Conservation (phyloP, 2,888 invertebrate genomes). For the Neria commutata region DNA sequence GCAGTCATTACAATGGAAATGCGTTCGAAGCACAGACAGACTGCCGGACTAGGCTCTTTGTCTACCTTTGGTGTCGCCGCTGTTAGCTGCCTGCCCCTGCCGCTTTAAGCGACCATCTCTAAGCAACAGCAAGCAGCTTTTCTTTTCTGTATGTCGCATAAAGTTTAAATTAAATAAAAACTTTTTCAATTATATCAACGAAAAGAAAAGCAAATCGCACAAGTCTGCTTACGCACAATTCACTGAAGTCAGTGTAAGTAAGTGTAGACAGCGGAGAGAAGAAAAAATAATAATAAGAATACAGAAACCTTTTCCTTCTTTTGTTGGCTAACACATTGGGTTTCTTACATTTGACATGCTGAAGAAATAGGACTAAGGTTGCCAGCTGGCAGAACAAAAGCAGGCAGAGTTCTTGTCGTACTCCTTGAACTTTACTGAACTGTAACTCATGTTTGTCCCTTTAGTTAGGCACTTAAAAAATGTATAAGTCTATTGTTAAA, state of each 20-base stretch:
- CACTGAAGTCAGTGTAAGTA: slow-evolving; percentile 32
- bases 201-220: slow-evolving; percentile 53
- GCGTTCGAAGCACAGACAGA: too few species aligned
- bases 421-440: too few species aligned
- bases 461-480: neutral
- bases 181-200: slow-evolving; percentile 57
- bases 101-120: too few species aligned
- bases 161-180: slow-evolving; percentile 56
- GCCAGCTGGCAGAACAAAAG: neutral
- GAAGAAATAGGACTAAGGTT: neutral
- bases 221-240: slow-evolving; percentile 40
- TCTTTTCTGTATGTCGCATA: too few species aligned
- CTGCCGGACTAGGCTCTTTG: too few species aligned
- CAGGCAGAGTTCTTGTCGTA: too few species aligned
- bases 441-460: neutral
- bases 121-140: too few species aligned
- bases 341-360: neutral
- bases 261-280: neutral
- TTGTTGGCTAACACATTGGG: slow-evolving; percentile 5
- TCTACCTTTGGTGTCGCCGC: too few species aligned
- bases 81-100: too few species aligned
- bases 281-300: neutral
- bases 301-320: slow-evolving; percentile 39
- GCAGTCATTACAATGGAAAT: too few species aligned
- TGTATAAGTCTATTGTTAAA: neutral